These are phyloP conservation scores for Pachypanchax playfairii DNA, from an alignment of 2,113 vertebrate species.

Conservation along the genomic window DNA sequence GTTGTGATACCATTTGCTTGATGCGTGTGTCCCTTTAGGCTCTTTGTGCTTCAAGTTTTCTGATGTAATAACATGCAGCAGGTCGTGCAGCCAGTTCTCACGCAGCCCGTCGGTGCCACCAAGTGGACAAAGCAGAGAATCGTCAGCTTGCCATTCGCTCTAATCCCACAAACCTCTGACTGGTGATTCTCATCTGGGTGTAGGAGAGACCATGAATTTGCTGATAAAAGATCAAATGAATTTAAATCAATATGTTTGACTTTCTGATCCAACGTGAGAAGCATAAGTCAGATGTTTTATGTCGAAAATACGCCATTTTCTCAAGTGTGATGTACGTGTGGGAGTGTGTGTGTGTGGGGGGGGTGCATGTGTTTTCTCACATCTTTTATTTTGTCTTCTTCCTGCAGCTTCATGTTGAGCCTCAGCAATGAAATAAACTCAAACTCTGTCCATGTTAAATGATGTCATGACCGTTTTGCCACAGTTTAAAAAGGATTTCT, in stretches of 20 bases:
- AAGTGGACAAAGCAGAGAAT: constrained; percentile 54
- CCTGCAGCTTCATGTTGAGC: constrained; percentile 48
- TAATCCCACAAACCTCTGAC: constrained; percentile 25
- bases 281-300: constrained; percentile 36
- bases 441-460: constrained; percentile 15
- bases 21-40: constrained; percentile 67
- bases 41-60: constrained; percentile 71
- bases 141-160: constrained; percentile 4
- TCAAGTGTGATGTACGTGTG: no score
- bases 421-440: constrained; percentile 33
- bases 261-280: constrained; percentile 28
- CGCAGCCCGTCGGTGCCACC: constrained; percentile 57
- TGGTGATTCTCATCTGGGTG: constrained; percentile 29
- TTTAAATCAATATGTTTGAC: not conserved
- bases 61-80: constrained; percentile 70
- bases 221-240: constrained; percentile 15
- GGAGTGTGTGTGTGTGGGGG: constrained; percentile 5
- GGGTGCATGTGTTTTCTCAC: constrained; percentile 37
- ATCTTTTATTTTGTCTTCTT: constrained; percentile 42
- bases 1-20: constrained; percentile 66
- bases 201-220: not conserved
- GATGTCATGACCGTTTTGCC: constrained; percentile 9
- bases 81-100: constrained; percentile 49
- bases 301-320: constrained; percentile 9
- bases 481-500: constrained; percentile 11